Percentiles rank a stretch among this genome's conserved stretches.
Evolutionary conservation across 1,140 invertebrate species (phyloP).

Genomic region (Mercenaria mercenaria): DNA sequence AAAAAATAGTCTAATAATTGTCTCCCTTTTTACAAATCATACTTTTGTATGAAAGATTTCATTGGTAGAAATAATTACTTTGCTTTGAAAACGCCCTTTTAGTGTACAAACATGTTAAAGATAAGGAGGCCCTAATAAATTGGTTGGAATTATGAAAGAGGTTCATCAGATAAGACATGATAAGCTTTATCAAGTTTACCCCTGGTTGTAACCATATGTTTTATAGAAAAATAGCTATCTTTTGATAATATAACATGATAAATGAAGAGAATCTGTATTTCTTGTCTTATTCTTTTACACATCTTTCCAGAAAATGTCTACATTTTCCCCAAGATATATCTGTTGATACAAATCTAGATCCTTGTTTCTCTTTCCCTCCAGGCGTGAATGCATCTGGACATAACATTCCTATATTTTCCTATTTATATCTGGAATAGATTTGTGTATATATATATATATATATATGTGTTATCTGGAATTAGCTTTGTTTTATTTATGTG

Average conservation of each 20-base stretch:
- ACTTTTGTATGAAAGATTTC: no score
- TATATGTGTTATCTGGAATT: not conserved
- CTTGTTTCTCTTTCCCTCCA: not conserved
- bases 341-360: not conserved
- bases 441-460: not conserved
- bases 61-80: no score
- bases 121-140: not conserved
- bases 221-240: not conserved
- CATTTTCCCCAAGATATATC: not conserved
- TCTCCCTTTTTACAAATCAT: no score
- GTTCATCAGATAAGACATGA: slow-evolving; percentile 30
- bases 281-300: not conserved
- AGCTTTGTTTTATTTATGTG: not conserved
- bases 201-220: slow-evolving; percentile 29
- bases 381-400: not conserved
- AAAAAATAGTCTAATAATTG: no score
- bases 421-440: not conserved
- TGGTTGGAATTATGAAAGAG: not conserved
- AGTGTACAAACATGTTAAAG: not conserved
- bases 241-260: not conserved
- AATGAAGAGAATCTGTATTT: not conserved
- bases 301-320: not conserved
- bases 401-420: not conserved
- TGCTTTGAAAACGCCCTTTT: not conserved
- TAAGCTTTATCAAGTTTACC: not conserved